phyloP scores from a whole-genome alignment of 2,888 invertebrate genomes.

The Yponomeuta malinellus region DNA sequence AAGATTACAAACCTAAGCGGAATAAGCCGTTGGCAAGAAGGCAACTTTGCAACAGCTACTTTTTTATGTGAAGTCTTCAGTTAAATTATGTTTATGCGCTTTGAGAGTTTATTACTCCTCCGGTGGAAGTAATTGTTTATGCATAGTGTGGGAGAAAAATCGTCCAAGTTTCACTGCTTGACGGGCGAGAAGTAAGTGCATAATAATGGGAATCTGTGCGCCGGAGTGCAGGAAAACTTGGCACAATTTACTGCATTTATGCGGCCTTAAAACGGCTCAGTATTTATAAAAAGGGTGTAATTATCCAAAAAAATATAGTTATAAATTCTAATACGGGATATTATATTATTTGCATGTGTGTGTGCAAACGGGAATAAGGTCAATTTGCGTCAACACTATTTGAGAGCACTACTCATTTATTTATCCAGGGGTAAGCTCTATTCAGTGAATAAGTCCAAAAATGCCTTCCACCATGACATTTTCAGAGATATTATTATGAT shows the following conservation, averaged over 20 bases:
- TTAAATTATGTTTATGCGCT: slow-evolving; percentile 8
- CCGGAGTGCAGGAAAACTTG: neutral
- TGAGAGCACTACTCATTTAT: too few relatives aligned
- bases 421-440: too few relatives aligned
- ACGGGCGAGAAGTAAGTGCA: neutral
- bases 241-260: neutral
- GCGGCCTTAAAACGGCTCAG: neutral
- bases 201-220: neutral
- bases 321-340: too few relatives aligned
- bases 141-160: neutral
- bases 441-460: too few relatives aligned
- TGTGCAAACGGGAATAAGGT: too few relatives aligned
- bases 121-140: slow-evolving; percentile 10
- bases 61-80: slow-evolving; percentile 11
- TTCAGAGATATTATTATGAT: too few relatives aligned
- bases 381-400: too few relatives aligned
- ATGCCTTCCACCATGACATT: too few relatives aligned
- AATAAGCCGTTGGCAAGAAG: slow-evolving; percentile 7
- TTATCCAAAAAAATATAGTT: too few relatives aligned
- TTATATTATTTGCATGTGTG: too few relatives aligned
- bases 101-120: neutral
- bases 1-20: neutral
- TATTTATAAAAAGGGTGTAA: neutral
- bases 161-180: neutral
- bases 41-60: neutral